Conservation (phyloP, 1,140 invertebrate genomes). For the Pomacea maculata region DNA sequence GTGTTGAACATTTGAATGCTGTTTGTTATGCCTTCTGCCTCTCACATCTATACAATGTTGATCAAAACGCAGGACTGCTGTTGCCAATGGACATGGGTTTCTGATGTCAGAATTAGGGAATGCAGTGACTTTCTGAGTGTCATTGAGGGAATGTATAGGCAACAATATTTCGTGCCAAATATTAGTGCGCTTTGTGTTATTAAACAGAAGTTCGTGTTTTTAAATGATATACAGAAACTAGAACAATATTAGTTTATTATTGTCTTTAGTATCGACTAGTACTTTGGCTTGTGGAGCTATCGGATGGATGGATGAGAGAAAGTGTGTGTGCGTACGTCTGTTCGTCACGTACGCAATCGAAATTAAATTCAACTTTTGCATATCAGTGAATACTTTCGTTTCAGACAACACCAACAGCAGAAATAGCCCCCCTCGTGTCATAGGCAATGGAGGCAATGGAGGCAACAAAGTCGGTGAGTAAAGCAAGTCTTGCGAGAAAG, state of each 20-base stretch:
- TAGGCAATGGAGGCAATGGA: not conserved
- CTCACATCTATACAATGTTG: too few species aligned
- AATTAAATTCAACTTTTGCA: not conserved
- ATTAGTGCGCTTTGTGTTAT: not conserved
- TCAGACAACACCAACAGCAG: not conserved
- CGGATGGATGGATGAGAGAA: not conserved
- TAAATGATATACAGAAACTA: not conserved
- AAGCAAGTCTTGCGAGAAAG: not conserved
- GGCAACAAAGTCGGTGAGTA: not conserved
- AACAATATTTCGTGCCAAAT: not conserved
- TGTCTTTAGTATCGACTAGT: not conserved
- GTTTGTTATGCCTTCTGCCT: too few species aligned
- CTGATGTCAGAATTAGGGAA: too few species aligned
- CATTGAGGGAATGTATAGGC: not conserved
- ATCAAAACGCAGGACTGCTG: too few species aligned
- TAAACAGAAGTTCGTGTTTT: not conserved
- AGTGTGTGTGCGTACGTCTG: not conserved
- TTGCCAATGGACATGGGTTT: too few species aligned
- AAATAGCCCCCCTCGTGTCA: not conserved
- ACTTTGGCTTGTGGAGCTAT: not conserved
- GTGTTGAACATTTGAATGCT: too few species aligned
- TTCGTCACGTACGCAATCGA: not conserved
- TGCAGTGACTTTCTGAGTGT: not conserved
- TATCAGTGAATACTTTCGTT: not conserved
- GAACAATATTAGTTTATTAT: not conserved